Percentiles rank a stretch among this genome's conserved stretches.
These are phyloP conservation scores for Petrolisthes manimaculis DNA, from an alignment of 2,888 invertebrate species.

Conservation along the genomic window DNA sequence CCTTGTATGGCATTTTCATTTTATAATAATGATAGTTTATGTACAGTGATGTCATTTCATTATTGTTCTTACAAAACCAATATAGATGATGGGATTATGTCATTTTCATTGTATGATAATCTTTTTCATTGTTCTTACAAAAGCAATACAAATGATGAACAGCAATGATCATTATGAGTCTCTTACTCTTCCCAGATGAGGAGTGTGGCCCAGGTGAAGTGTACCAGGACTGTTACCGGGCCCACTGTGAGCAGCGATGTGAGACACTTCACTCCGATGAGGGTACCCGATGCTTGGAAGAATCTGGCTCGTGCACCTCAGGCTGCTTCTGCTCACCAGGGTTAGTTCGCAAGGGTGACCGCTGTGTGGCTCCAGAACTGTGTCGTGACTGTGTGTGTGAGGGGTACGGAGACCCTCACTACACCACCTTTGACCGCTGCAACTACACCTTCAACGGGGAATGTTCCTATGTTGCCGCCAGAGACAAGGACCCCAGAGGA, in stretches of 20 bases:
- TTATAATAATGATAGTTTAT: too few species aligned
- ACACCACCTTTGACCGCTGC: slow-evolving; percentile 84
- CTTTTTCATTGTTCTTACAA: too few species aligned
- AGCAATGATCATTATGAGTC: too few species aligned
- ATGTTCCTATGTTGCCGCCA: slow-evolving; percentile 85
- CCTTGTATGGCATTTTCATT: too few species aligned
- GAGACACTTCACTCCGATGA: slow-evolving; percentile 71
- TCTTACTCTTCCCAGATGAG: slow-evolving; percentile 73
- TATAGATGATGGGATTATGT: too few species aligned
- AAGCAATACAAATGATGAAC: too few species aligned
- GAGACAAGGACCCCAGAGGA: slow-evolving; percentile 73
- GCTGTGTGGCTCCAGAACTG: slow-evolving; percentile 79
- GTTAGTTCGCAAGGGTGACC: slow-evolving; percentile 75
- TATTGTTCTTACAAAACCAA: too few species aligned
- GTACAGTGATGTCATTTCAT: too few species aligned
- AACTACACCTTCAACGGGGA: slow-evolving; percentile 85
- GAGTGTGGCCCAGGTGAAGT: slow-evolving; percentile 81
- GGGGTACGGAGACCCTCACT: slow-evolving; percentile 84
- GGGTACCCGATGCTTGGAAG: slow-evolving; percentile 76
- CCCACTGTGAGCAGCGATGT: slow-evolving; percentile 83
- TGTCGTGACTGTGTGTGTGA: slow-evolving; percentile 85
- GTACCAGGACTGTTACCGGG: slow-evolving; percentile 84
- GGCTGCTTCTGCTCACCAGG: slow-evolving; percentile 90
- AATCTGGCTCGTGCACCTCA: slow-evolving; percentile 79
- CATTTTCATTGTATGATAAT: too few species aligned